Conservation (phyloP, 2,888 invertebrate genomes). For the Cryptophagus acutangulus region DNA sequence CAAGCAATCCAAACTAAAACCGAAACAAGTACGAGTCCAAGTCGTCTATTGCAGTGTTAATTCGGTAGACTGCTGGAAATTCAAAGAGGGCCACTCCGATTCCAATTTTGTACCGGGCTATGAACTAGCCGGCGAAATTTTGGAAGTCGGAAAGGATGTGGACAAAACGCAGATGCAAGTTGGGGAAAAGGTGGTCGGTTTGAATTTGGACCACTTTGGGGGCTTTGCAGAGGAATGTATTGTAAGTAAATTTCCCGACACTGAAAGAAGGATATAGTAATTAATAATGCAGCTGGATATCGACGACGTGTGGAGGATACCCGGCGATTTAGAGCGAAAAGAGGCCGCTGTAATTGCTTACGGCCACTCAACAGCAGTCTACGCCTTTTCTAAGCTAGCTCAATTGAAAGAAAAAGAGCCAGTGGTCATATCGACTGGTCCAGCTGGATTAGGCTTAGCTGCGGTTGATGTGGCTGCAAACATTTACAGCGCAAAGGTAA, state of each 20-base stretch:
- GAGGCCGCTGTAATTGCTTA: conserved; percentile 57
- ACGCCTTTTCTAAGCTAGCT: conserved; percentile 57
- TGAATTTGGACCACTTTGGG: conserved; percentile 53
- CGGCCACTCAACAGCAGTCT: conserved; percentile 61
- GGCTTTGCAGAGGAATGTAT: conserved; percentile 61
- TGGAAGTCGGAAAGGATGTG: conserved; percentile 53
- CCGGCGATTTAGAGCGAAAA: conserved; percentile 51
- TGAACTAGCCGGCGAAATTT: conserved; percentile 59
- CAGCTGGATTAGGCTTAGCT: conserved; percentile 60
- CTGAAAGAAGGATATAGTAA: too few species aligned
- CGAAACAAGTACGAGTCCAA: conserved; percentile 58
- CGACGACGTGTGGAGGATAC: conserved; percentile 57
- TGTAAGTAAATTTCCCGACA: conserved; percentile 31
- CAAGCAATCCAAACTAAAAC: conserved; percentile 43
- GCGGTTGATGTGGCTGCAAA: conserved; percentile 65
- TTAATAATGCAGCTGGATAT: conserved; percentile 36
- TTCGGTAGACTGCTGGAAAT: conserved; percentile 55
- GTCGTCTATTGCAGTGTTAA: conserved; percentile 64
- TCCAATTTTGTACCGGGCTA: conserved; percentile 61
- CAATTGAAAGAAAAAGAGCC: conserved; percentile 50
- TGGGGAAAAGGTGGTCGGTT: conserved; percentile 59
- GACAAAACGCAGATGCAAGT: conserved; percentile 45
- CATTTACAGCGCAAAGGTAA: conserved; percentile 58
- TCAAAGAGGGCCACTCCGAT: conserved; percentile 49
- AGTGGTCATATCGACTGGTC: conserved; percentile 61